These are phyloP conservation scores for Psilopsiagon aymara DNA, from an alignment of 2,113 vertebrate genomes.

Conservation along the genomic window DNA sequence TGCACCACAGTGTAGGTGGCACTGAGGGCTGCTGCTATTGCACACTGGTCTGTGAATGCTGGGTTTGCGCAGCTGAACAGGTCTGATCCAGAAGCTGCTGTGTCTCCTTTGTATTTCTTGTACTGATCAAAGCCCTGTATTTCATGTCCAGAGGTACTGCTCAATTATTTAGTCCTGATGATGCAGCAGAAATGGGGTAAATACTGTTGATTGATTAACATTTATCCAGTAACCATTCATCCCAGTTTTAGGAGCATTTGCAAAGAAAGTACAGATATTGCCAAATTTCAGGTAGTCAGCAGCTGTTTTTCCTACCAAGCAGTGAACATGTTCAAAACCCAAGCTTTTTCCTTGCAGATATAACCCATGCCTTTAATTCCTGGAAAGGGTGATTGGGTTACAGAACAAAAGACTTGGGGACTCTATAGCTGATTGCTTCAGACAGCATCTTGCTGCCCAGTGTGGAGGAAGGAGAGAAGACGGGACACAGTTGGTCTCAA, in stretches of 20 bases:
- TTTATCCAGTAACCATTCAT: neutral
- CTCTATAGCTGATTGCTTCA: neutral
- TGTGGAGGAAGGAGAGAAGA: neutral
- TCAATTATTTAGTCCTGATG: neutral
- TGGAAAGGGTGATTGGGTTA: neutral
- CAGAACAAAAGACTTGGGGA: neutral
- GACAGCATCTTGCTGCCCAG: neutral
- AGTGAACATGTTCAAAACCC: neutral
- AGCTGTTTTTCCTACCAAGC: neutral
- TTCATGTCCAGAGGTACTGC: neutral
- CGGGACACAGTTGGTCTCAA: neutral
- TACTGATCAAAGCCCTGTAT: neutral
- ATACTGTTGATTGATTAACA: neutral
- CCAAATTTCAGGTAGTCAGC: neutral
- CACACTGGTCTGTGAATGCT: neutral
- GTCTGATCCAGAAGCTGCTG: neutral
- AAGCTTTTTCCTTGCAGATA: neutral
- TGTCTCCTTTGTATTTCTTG: neutral
- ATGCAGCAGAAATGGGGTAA: neutral
- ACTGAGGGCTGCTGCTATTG: neutral
- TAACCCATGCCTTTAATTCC: neutral
- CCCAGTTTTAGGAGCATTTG: neutral
- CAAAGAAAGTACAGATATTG: neutral
- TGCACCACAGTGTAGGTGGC: rapidly evolving
- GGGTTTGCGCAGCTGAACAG: neutral